These are phyloP conservation scores for Pterostichus madidus DNA, from an alignment of 2,888 invertebrate species.

Conservation along the genomic window DNA sequence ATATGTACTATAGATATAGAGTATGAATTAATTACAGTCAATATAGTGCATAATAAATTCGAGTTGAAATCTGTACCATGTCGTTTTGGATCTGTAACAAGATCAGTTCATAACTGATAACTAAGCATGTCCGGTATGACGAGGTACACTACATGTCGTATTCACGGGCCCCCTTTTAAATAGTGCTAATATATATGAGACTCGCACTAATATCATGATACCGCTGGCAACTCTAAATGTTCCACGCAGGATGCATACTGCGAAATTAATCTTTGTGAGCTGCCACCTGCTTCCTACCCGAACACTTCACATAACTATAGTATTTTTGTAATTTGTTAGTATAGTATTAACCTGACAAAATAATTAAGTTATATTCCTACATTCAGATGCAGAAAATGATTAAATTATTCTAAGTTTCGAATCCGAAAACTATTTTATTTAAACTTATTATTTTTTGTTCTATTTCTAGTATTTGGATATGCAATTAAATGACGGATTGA, in stretches of 20 bases:
- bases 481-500: too few species aligned
- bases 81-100: slow-evolving; percentile 18
- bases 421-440: too few species aligned
- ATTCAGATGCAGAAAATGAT: too few species aligned
- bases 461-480: too few species aligned
- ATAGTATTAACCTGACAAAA: too few species aligned
- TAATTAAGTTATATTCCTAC: too few species aligned
- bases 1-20: too few species aligned
- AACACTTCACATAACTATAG: slow-evolving; percentile 7
- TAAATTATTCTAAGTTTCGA: too few species aligned
- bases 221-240: slow-evolving; percentile 19
- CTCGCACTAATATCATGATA: neutral
- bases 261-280: slow-evolving; percentile 47
- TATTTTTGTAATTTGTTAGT: too few species aligned
- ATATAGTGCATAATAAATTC: slow-evolving; percentile 10
- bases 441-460: too few species aligned
- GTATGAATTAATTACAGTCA: neutral
- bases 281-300: neutral
- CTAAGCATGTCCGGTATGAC: slow-evolving; percentile 58
- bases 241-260: slow-evolving; percentile 54
- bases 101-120: slow-evolving; percentile 49
- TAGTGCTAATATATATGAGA: slow-evolving; percentile 48
- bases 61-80: slow-evolving; percentile 14
- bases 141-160: slow-evolving; percentile 29
- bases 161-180: slow-evolving; percentile 54